phyloP scores from a whole-genome alignment of 1,140 invertebrate genomes.

The Neocloeon triangulifer region DNA sequence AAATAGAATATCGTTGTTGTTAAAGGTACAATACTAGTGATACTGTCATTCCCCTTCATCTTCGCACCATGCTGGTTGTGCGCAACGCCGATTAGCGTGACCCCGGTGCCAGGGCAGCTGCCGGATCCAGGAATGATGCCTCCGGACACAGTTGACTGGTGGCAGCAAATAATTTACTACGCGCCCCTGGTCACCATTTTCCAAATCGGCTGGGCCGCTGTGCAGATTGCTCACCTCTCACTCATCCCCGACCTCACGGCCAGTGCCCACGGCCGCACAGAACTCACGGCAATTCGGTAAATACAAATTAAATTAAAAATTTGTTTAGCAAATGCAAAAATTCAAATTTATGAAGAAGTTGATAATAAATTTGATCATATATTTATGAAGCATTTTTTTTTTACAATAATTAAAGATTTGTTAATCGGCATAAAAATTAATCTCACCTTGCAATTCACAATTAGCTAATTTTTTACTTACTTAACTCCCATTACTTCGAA shows the following conservation, averaged over 20 bases:
- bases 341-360: too few species aligned
- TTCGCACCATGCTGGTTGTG: constrained; percentile 44
- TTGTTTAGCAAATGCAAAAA: too few species aligned
- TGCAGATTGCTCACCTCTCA: constrained; percentile 77
- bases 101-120: neutral
- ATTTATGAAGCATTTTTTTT: too few species aligned
- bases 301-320: too few species aligned
- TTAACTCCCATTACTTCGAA: too few species aligned
- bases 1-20: too few species aligned
- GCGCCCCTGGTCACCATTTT: constrained; percentile 56
- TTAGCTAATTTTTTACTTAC: too few species aligned
- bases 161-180: constrained; percentile 45
- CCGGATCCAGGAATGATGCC: too few species aligned
- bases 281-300: constrained; percentile 58
- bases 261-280: constrained; percentile 38
- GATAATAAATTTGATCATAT: too few species aligned
- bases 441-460: too few species aligned
- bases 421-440: too few species aligned
- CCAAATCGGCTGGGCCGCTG: constrained; percentile 75
- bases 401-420: too few species aligned
- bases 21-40: constrained; percentile 29
- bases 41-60: constrained; percentile 56
- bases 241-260: constrained; percentile 61
- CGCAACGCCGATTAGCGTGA: constrained; percentile 11
- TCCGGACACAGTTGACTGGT: constrained; percentile 15